Percentiles rank a stretch among this genome's conserved stretches.
phyloP scores from a whole-genome alignment of 2,113 vertebrate genomes.

The Chlorocebus sabaeus region DNA sequence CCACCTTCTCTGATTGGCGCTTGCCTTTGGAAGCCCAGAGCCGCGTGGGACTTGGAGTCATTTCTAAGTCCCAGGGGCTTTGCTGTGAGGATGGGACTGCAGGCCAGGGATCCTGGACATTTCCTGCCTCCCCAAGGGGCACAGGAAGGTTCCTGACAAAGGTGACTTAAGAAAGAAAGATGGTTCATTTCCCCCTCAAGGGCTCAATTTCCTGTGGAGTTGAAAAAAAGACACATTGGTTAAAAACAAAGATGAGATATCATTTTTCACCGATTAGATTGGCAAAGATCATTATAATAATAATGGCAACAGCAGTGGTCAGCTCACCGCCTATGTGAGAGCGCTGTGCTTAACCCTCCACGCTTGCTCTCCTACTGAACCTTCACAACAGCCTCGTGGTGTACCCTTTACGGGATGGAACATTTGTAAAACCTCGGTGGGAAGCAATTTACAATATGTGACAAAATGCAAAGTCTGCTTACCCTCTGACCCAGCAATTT shows the following conservation, averaged over 20 bases:
- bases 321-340: background rate
- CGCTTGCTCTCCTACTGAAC: background rate
- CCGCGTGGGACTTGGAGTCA: background rate
- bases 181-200: slow-evolving; percentile 22
- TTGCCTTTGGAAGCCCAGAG: background rate
- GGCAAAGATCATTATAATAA: slow-evolving; percentile 59
- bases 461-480: background rate
- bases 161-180: slow-evolving; percentile 51
- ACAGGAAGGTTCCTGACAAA: slow-evolving; percentile 41
- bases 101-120: background rate
- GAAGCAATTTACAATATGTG: background rate
- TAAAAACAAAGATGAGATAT: slow-evolving; percentile 73
- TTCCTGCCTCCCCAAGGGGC: slow-evolving; percentile 11
- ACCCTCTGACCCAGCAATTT: background rate
- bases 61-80: background rate
- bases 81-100: background rate
- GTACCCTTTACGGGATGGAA: background rate
- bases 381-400: background rate
- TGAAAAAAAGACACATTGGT: background rate
- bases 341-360: background rate
- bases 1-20: background rate
- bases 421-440: background rate
- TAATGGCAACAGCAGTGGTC: background rate
- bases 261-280: slow-evolving; percentile 70
- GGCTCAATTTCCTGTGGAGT: slow-evolving; percentile 50